phyloP scores from a whole-genome alignment of 2,113 vertebrate genomes.

The Sylvia atricapilla region DNA sequence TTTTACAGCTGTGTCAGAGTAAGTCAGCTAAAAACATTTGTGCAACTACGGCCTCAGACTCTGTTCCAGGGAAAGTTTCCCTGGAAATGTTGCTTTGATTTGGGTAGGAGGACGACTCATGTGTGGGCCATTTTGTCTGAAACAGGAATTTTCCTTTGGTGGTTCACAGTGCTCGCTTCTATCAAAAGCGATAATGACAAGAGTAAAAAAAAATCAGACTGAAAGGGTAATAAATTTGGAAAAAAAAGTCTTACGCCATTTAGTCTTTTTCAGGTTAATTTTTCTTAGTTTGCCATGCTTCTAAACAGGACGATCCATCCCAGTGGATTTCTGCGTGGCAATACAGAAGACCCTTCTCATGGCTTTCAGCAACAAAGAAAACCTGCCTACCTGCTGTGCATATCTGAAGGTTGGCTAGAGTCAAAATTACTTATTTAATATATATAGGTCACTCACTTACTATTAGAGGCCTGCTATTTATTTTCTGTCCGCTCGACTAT shows the following conservation, averaged over 20 bases:
- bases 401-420: slow-evolving; percentile 18
- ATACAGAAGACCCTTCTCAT: neutral
- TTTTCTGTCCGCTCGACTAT: neutral
- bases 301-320: neutral
- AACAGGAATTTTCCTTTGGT: neutral
- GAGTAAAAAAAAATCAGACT: neutral
- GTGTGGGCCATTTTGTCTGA: neutral
- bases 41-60: neutral
- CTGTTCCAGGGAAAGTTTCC: neutral
- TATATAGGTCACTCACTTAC: neutral
- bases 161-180: neutral
- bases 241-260: neutral
- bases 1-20: neutral
- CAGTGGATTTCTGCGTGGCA: neutral
- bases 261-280: neutral
- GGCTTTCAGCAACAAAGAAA: slow-evolving; percentile 63
- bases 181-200: neutral
- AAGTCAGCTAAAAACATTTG: neutral
- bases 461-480: neutral
- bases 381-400: slow-evolving; percentile 4
- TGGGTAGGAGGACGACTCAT: neutral
- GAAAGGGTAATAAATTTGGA: neutral
- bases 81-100: neutral
- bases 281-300: neutral
- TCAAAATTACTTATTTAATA: neutral